Evolutionary conservation across 2,888 invertebrate species (phyloP), one percentile per base, ranked within the genome.

Genomic region (Bellardia bayeri): DNA sequence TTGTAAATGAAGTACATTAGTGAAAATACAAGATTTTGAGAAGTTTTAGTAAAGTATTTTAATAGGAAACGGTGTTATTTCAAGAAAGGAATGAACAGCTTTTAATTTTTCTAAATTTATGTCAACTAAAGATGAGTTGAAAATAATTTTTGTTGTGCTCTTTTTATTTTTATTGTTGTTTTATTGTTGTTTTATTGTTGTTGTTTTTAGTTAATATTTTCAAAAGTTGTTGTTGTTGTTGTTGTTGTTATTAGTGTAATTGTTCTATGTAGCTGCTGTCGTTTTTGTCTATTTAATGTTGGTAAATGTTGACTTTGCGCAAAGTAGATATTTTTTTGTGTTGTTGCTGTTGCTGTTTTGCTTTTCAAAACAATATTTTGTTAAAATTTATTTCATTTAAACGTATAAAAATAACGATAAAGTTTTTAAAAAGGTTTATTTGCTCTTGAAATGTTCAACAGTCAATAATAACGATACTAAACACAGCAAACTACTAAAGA

Each of bases 351-450:
- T 69, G 23, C 49, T 56, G 7, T 56, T 58, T 68, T 49, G 76
- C 45, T 13, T 45, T 45, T 13, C 33, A 69, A 69, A 9, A 78
- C n/a, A 78, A 56, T 64, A 45, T 63, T 72, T 68, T 33, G 45
- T 66, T 58, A 45, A 33, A 23, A 30, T 58, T 79, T 61, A 54
- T 85, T 85, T 84, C n/a, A 42, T 58, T 66, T 76, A 54, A 79
- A 75, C 56, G 79, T 89, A 89, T 89, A 89, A 88, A 89, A 89
- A 87, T 88, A 86, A 86, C 82, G 83, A 79, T 87, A 85, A 87
- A 82, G 76, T 69, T 82, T 71, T 71, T 68, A 61, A 86, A 86
- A 88, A 85, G 78, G 87, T 89, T 89, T 89, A 89, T 89, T 89
- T 88, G 82, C 82, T 63, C 85, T 85, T 82, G 87, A 88, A 82